phyloP scores from a whole-genome alignment of 2,797 vertebrate species.

The Diplodus puntazzo region DNA sequence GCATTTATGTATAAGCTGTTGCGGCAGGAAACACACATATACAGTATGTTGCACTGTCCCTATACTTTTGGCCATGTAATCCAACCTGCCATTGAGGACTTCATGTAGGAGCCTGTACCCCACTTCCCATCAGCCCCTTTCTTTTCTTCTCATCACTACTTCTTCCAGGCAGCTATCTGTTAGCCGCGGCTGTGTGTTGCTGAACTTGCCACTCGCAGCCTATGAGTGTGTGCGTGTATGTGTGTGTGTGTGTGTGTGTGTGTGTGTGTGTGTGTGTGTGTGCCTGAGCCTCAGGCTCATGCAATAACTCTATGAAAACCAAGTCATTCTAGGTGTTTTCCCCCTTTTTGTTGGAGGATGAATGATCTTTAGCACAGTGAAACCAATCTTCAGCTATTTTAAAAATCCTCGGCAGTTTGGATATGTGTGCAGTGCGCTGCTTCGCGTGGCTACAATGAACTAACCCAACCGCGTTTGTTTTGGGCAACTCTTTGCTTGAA shows the following conservation, averaged over 20 bases:
- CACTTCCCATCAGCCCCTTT: background rate
- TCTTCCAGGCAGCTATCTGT: slow-evolving; percentile 16
- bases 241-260: no score
- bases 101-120: background rate
- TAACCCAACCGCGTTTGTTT: slow-evolving; percentile 41
- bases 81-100: background rate
- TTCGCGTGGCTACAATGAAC: slow-evolving; percentile 38
- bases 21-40: background rate
- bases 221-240: background rate
- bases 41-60: background rate
- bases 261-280: background rate
- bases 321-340: slow-evolving; percentile 2
- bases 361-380: slow-evolving; percentile 12
- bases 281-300: background rate
- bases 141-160: slow-evolving; percentile 28
- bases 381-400: slow-evolving; percentile 23
- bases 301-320: slow-evolving; percentile 2
- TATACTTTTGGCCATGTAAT: background rate
- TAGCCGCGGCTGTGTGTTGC: background rate
- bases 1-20: background rate
- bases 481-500: slow-evolving; percentile 36
- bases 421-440: slow-evolving; percentile 17
- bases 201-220: background rate
- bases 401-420: slow-evolving; percentile 34
- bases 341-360: background rate